Evolutionary conservation across 2,113 vertebrate genomes (phyloP), one percentile per base, ranked within the genome.

Genomic region (Gnathonemus echidnorhynchus): DNA sequence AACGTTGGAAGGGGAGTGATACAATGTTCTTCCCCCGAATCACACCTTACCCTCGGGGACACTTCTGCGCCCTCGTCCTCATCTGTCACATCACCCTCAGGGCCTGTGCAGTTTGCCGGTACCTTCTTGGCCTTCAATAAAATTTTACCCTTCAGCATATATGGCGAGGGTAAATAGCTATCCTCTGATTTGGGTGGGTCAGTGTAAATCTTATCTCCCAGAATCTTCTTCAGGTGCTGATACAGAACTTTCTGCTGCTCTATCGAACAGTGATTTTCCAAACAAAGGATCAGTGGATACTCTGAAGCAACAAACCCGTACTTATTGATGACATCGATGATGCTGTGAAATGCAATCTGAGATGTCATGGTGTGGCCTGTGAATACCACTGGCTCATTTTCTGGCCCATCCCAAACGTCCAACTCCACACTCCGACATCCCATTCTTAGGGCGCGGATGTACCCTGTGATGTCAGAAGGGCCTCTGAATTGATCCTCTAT

Each of bases 401-500:
- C 98, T 0, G 97, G 97, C n/a, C 98, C 98, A 0, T 99, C 98
- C 98, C 98, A 99, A 0, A 99, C 98, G 15, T 99, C 98, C 84
- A 99, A 91, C 70, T 99, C 98, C 13, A 99, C 97, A 27, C 98
- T 98, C 88, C 98, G 96, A 91, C 98, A 99, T 7, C 98, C 98
- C 98, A 99, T 99, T 94, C 99, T 99, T 0, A 99, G 96, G 83
- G 98, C 98, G 0, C 98, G 97, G 89, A 99, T 99, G 90, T 99
- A 99, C 3, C 98, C 98, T 0, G 97, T 98, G 92, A 99, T 98
- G 91, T 99, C 98, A n/a, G 98, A 99, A 11, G 98, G 98, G 74
- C 98, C 98, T 92, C 97, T 95, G 93, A 99, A 99, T 92, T 99
- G 98, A 93, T 99, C 98, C 92, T 99, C 98, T 93, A 99, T 99